Evolutionary conservation across 2,797 vertebrate genomes (phyloP).

Genomic region (Pseudochirops cupreus): DNA sequence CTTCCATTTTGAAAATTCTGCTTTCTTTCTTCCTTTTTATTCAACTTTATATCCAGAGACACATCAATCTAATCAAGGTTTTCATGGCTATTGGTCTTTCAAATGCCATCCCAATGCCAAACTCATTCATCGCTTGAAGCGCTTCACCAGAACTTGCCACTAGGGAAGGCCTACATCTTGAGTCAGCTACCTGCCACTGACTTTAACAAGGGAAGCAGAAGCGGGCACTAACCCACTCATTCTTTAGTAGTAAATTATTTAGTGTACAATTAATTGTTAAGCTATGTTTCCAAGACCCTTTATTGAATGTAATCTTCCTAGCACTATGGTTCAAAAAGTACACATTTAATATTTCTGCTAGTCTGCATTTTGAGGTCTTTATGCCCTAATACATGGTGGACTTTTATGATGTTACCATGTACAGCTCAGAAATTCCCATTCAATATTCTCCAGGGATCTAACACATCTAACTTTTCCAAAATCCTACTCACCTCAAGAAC

Average conservation of each 20-base stretch:
- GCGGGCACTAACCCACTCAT: background rate
- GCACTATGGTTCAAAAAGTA: background rate
- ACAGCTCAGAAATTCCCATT: background rate
- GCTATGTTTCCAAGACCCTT: background rate
- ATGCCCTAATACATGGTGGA: background rate
- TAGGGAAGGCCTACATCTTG: background rate
- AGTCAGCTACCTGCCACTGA: background rate
- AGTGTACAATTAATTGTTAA: background rate
- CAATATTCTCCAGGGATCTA: background rate
- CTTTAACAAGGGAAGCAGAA: background rate
- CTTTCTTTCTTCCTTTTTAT: slow-evolving; percentile 94
- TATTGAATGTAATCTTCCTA: background rate
- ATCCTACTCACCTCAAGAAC: background rate
- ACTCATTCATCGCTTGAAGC: background rate
- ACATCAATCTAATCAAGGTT: background rate
- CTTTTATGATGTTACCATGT: background rate
- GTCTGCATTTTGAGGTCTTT: background rate
- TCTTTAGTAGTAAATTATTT: background rate
- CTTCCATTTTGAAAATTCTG: slow-evolving; percentile 83
- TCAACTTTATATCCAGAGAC: slow-evolving; percentile 92
- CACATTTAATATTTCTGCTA: background rate
- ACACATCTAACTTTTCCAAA: background rate
- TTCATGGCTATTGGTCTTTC: background rate
- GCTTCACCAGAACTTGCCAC: background rate
- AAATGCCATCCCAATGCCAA: background rate